These are phyloP conservation scores for Ahaetulla prasina DNA, from an alignment of 2,113 vertebrate species.

Conservation along the genomic window DNA sequence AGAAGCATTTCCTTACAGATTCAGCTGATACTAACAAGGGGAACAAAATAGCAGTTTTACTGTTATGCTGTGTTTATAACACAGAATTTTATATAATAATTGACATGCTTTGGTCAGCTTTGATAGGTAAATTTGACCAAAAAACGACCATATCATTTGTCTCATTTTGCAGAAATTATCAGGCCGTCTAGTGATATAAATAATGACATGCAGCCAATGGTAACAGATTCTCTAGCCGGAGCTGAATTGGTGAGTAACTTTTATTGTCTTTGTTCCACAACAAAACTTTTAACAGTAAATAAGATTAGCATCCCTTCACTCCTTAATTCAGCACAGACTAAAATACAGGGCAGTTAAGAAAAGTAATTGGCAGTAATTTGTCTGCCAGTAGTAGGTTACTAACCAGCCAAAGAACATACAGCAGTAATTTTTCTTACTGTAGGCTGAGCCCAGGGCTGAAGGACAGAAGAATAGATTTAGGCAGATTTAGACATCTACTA, in stretches of 20 bases:
- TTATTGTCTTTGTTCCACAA: neutral
- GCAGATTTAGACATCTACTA: neutral
- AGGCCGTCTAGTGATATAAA: constrained; percentile 36
- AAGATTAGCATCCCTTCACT: neutral
- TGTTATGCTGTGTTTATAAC: neutral
- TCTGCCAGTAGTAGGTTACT: neutral
- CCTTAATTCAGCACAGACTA: neutral
- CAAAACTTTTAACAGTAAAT: neutral
- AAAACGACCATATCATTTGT: constrained; percentile 3
- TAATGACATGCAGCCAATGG: constrained; percentile 45
- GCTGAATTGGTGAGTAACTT: constrained; percentile 53
- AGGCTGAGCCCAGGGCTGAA: neutral
- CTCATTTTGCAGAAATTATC: constrained; percentile 35
- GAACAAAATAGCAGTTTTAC: neutral
- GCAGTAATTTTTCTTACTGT: neutral
- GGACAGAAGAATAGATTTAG: neutral
- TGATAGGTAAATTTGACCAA: neutral
- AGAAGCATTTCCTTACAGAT: neutral
- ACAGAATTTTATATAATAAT: neutral
- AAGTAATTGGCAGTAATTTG: neutral
- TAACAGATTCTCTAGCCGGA: constrained; percentile 40
- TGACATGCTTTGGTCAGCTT: neutral
- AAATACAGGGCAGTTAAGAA: neutral
- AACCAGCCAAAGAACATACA: neutral
- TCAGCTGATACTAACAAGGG: neutral